Evolutionary conservation across 2,113 vertebrate species (phyloP).

Genomic region (Synodontis membranacea): DNA sequence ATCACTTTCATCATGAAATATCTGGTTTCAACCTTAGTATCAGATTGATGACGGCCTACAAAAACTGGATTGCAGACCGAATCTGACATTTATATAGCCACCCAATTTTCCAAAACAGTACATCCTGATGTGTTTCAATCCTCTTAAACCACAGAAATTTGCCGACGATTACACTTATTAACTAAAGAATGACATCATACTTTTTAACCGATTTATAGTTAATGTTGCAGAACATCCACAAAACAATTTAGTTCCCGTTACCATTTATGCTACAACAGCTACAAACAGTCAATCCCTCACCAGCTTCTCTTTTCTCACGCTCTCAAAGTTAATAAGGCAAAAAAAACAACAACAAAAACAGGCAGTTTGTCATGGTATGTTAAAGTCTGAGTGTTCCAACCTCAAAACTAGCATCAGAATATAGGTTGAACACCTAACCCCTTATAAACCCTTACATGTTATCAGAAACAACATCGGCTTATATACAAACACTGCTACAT

Average conservation of each 20-base stretch:
- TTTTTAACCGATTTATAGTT: background rate
- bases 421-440: background rate
- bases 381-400: background rate
- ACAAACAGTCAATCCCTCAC: background rate
- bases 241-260: constrained; percentile 5
- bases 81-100: background rate
- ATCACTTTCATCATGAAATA: too few relatives aligned
- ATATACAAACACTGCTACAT: background rate
- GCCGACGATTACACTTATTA: background rate
- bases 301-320: background rate
- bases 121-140: background rate
- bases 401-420: background rate
- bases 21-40: too few relatives aligned
- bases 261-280: background rate
- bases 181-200: background rate
- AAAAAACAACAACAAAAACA: background rate
- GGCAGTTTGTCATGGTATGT: background rate
- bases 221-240: background rate
- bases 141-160: background rate
- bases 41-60: background rate
- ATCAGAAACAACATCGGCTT: background rate
- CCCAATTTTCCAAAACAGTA: background rate
- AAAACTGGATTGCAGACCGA: background rate
- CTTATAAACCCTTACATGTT: background rate
- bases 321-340: background rate